These are phyloP conservation scores for Nannoperca australis DNA, from an alignment of 2,797 vertebrate genomes.

Conservation along the genomic window DNA sequence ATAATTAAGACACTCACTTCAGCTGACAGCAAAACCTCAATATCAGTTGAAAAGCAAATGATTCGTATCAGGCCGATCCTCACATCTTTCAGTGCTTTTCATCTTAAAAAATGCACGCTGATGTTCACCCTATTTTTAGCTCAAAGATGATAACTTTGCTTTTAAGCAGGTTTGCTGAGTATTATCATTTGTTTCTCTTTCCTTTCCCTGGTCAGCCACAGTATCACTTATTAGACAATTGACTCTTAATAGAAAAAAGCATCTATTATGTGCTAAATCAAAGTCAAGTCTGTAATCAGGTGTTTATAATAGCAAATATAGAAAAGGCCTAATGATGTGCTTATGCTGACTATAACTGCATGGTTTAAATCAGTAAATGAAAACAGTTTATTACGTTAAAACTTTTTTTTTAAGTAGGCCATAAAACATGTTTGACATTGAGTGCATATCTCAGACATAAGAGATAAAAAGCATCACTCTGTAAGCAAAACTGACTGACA, in stretches of 20 bases:
- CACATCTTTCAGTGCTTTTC: conserved; percentile 17
- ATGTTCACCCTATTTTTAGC: conserved; percentile 38
- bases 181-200: conserved; percentile 3
- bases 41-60: conserved; percentile 4
- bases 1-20: conserved; percentile 7
- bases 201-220: background rate
- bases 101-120: conserved; percentile 1
- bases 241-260: background rate
- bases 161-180: conserved; percentile 11
- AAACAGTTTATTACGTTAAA: background rate
- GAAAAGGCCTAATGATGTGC: background rate
- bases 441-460: background rate
- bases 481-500: background rate
- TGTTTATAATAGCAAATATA: background rate
- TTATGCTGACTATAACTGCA: background rate
- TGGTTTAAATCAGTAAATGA: background rate
- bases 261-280: background rate
- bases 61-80: conserved; percentile 13
- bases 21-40: conserved; percentile 9
- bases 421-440: background rate
- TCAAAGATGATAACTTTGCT: conserved; percentile 23
- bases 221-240: background rate
- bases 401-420: background rate
- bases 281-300: no score
- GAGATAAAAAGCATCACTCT: background rate